Evolutionary conservation across 2,888 invertebrate species (phyloP).

Genomic region (Diploptera punctata): DNA sequence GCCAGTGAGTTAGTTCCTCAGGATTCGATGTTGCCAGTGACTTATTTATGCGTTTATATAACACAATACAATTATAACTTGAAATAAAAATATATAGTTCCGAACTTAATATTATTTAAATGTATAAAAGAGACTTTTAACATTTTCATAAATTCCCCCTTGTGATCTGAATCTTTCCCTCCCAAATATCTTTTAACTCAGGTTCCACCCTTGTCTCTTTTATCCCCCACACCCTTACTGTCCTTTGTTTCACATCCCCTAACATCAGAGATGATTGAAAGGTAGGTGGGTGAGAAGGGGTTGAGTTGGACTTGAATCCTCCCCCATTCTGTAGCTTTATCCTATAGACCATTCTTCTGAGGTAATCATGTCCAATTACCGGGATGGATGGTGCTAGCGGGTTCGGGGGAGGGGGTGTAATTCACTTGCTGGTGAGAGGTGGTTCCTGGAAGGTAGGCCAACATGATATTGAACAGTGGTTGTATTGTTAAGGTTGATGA

Average conservation of each 20-base stretch:
- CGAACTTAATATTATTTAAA: too few relatives aligned
- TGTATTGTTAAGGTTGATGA: conserved; percentile 16
- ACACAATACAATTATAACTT: too few relatives aligned
- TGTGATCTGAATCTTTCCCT: too few relatives aligned
- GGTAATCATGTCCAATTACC: conserved; percentile 40
- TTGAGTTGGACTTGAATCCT: not conserved
- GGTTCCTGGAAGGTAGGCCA: conserved; percentile 10
- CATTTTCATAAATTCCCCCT: too few relatives aligned
- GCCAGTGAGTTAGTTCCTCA: too few relatives aligned
- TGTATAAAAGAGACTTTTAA: too few relatives aligned
- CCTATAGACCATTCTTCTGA: conserved; percentile 30
- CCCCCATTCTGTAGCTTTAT: not conserved
- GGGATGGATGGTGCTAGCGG: not conserved
- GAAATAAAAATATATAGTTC: too few relatives aligned
- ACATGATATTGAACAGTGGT: not conserved
- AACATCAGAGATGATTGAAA: conserved; percentile 1
- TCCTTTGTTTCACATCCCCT: conserved; percentile 7
- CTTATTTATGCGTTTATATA: too few relatives aligned
- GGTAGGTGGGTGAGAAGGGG: not conserved
- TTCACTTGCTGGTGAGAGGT: conserved; percentile 6
- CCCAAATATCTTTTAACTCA: too few relatives aligned
- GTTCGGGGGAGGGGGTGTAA: not conserved
- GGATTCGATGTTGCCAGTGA: too few relatives aligned
- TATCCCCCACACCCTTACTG: not conserved
- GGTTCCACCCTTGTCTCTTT: not conserved